phyloP scores from a whole-genome alignment of 2,888 invertebrate genomes.

The Hypomecis atomaria region DNA sequence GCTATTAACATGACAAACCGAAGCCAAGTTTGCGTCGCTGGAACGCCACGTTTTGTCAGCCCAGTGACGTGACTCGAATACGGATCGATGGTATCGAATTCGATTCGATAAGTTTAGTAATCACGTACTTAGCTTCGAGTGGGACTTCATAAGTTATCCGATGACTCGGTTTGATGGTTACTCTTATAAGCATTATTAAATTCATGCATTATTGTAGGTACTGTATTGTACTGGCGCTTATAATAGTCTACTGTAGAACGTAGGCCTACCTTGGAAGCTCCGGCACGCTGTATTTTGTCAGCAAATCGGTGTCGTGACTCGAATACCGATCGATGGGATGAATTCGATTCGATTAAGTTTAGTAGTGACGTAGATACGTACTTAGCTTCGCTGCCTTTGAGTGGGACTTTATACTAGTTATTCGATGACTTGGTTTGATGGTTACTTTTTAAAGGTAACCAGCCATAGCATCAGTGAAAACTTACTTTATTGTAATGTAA shows the following conservation, averaged over 20 bases:
- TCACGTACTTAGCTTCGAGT: conserved; percentile 15
- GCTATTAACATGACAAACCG: conserved; percentile 28
- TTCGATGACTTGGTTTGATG: conserved; percentile 23
- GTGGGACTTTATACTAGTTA: conserved; percentile 17
- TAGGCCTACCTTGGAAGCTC: background rate
- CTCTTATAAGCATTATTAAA: no score
- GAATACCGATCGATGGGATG: conserved; percentile 13
- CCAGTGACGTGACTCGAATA: conserved; percentile 16
- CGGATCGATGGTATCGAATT: conserved; percentile 12
- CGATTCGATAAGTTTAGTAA: conserved; percentile 16
- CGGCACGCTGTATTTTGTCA: conserved; percentile 30
- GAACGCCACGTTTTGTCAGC: conserved; percentile 31
- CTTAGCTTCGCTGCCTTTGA: conserved; percentile 2
- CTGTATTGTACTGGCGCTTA: no score
- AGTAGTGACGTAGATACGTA: conserved; percentile 13
- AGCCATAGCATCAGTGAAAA: no score
- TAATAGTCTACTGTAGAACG: no score
- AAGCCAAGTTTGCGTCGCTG: conserved; percentile 20
- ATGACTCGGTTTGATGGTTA: conserved; percentile 18
- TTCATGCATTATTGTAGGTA: no score
- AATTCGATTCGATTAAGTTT: conserved; percentile 15
- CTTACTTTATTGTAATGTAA: no score
- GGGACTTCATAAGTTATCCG: conserved; percentile 25
- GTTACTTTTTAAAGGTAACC: no score
- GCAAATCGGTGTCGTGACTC: conserved; percentile 13